Evolutionary conservation across 2,797 vertebrate species (phyloP).

Genomic region (Acridotheres tristis): DNA sequence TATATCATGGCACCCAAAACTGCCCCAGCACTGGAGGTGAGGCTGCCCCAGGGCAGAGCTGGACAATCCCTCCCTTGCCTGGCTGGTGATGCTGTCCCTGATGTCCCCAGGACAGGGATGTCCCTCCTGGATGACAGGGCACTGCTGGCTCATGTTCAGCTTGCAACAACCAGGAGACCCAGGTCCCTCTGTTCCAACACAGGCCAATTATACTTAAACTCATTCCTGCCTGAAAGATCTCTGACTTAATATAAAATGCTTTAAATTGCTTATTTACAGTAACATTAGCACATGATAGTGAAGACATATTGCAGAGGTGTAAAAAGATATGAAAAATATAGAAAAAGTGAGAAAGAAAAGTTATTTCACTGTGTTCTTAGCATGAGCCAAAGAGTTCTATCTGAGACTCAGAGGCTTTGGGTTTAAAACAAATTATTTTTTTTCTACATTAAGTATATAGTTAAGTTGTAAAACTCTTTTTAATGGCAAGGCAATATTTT

Average conservation of each 20-base stretch:
- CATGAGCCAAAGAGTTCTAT: not conserved
- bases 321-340: not conserved
- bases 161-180: not conserved
- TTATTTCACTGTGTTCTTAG: not conserved
- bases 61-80: not conserved
- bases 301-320: not conserved
- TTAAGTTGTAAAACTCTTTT: not conserved
- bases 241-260: not conserved
- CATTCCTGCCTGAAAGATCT: not conserved
- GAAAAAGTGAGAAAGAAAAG: not conserved
- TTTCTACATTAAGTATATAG: not conserved
- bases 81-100: rapidly evolving
- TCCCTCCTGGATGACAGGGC: not conserved
- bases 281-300: not conserved
- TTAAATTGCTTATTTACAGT: not conserved
- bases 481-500: not conserved
- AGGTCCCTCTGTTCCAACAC: not conserved
- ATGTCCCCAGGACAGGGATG: not conserved
- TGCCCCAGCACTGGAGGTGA: rapidly evolving
- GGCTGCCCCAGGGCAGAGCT: rapidly evolving
- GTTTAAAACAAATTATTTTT: not conserved
- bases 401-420: not conserved
- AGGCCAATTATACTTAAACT: not conserved
- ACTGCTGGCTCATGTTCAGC: not conserved
- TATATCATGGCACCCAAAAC: too few relatives aligned